Percentiles rank a stretch among this genome's conserved stretches.
Evolutionary conservation across 2,888 invertebrate species (phyloP).

Genomic region (Lymantria dispar): DNA sequence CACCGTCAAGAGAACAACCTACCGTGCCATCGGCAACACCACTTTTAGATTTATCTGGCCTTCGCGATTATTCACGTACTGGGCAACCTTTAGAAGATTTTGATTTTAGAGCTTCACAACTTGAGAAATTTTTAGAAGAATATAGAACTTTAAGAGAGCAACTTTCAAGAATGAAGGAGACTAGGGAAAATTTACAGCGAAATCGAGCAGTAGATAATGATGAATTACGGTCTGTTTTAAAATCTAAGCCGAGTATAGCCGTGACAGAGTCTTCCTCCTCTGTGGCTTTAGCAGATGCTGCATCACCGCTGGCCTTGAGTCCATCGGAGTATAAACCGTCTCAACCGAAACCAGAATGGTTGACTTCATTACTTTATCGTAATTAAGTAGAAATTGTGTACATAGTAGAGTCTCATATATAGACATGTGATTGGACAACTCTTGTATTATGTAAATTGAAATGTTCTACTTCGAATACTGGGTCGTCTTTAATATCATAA

Average conservation of each 20-base stretch:
- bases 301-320: conserved; percentile 66
- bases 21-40: conserved; percentile 82
- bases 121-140: conserved; percentile 90
- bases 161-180: conserved; percentile 90
- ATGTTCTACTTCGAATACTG: conserved; percentile 16
- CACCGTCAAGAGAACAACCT: conserved; percentile 81
- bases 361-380: conserved; percentile 71
- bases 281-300: conserved; percentile 64
- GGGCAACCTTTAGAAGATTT: conserved; percentile 81
- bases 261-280: conserved; percentile 76
- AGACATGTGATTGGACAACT: conserved; percentile 30
- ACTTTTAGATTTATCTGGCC: conserved; percentile 82
- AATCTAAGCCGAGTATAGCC: conserved; percentile 80
- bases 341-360: conserved; percentile 69
- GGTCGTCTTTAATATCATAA: conserved; percentile 34
- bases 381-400: conserved; percentile 53
- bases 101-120: conserved; percentile 90
- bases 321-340: conserved; percentile 69
- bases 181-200: conserved; percentile 85
- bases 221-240: conserved; percentile 78
- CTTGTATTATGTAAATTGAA: conserved; percentile 3
- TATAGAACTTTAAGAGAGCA: conserved; percentile 90
- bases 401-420: conserved; percentile 30
- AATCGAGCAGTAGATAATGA: conserved; percentile 74
- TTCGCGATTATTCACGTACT: conserved; percentile 73